Evolutionary conservation across 2,888 invertebrate species (phyloP), one percentile per base, ranked within the genome.

Genomic region (Conops quadrifasciatus): DNA sequence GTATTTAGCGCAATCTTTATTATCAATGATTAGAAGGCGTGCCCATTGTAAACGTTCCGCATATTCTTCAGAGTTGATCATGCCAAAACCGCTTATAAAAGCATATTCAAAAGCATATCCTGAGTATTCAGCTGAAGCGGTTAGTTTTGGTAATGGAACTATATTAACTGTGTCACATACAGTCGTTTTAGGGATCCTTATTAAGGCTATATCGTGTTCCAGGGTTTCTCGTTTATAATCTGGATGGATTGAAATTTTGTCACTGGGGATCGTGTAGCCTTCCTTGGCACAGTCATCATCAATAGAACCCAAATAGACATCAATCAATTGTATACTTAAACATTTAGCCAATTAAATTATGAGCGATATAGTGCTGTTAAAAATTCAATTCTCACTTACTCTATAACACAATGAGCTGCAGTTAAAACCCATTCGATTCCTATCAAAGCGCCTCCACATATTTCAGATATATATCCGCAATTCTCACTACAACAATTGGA

Each of bases 121-220:
- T 21, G 19, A 3, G 4, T 21, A 21, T 9, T 36, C 36, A 36
- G 36, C 36, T 21, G 21, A 21, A 3, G 53, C 3, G 4, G 5
- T 21, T 11, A 53, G 19, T n/a, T 15, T n/a, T 53, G 53, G 53
- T 4, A 53, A 53, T 53, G 53, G 21, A 53, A 53, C 53, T 53
- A 21, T 19, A 21, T 53, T 53, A 21, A 53, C n/a, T 13, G 19
- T n/a, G n/a, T 53, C 53, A n/a, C 53, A 53, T 21, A 21, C 2
- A 21, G 13, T n/a, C 9, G 53, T 53, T 19, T 4, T 9, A 2
- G 19, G 53, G 11, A 53, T 53, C 19, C 1, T 2, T 19, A 53
- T 21, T 11, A 53, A 21, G n/a, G 53, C 53, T 19, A 53, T 21
- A 21, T 53, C 53, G 53, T 53, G 19, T 21, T 19, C 21, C 2